These are phyloP conservation scores for Argynnis bischoffii DNA, from an alignment of 2,888 invertebrate species.

Conservation along the genomic window DNA sequence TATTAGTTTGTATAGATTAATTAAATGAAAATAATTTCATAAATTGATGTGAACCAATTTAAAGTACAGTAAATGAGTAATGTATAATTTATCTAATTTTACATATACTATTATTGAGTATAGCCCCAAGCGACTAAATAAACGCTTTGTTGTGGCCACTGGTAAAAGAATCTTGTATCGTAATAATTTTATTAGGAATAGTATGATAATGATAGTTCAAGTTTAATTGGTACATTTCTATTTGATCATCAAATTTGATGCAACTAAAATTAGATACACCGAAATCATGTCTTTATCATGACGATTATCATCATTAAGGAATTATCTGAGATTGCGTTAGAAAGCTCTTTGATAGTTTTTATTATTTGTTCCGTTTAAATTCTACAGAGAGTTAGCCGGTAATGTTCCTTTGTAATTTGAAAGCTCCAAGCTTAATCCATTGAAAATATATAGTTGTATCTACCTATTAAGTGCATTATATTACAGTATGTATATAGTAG, in stretches of 20 bases:
- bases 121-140: slow-evolving; percentile 62
- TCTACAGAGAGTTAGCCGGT: too few species aligned
- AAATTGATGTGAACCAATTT: slow-evolving; percentile 19
- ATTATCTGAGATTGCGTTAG: slow-evolving; percentile 43
- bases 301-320: slow-evolving; percentile 61
- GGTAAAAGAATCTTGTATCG: slow-evolving; percentile 36
- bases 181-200: slow-evolving; percentile 15
- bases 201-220: slow-evolving; percentile 42
- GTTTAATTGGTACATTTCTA: slow-evolving; percentile 47
- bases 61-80: slow-evolving; percentile 13
- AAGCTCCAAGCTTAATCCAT: too few species aligned
- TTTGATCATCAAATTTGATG: slow-evolving; percentile 47
- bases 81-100: slow-evolving; percentile 33
- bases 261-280: slow-evolving; percentile 15
- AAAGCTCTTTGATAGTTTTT: slow-evolving; percentile 9
- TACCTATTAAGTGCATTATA: too few species aligned
- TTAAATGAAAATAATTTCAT: slow-evolving; percentile 3
- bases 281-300: slow-evolving; percentile 69
- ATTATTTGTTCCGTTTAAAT: not conserved
- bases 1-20: slow-evolving; percentile 9
- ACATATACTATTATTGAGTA: slow-evolving; percentile 59
- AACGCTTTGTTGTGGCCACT: slow-evolving; percentile 49
- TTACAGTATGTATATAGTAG: too few species aligned
- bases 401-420: too few species aligned
- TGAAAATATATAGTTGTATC: too few species aligned